Base-by-base conservation (phyloP, 2,113 vertebrate genomes). In the Alligator mississippiensis region DNA sequence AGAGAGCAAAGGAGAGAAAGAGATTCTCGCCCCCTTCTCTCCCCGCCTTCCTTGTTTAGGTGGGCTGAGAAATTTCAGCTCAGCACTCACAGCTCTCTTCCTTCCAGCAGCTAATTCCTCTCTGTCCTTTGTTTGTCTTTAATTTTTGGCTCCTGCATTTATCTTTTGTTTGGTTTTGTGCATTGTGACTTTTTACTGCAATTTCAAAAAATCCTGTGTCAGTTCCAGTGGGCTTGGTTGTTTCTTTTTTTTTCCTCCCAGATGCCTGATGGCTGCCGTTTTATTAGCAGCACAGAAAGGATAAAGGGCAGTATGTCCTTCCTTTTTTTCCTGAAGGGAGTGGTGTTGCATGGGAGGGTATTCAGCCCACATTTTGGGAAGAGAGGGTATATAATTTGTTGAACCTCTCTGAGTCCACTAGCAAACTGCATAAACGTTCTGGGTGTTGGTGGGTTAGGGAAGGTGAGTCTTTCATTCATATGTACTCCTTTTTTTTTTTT, bases 1-100 rank as follows among this genome's bases (percentile, higher is more conserved):
- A 79, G 84, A 38, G 89, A 89, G 10, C 15, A 59, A 17, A 72
- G 87, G 92, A 87, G 70, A 86, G 68, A 57, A 76, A 55, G 77
- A 70, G 75, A 88, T 91, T 94, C 85, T 88, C 2, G 0, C 62
- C 89, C 89, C 84, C 79, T 91, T 74, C n/a, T 47, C 25, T 80
- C 81, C 63, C 68, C 91, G 83, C 91, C 92, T 93, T 84, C 85
- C 59, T 79, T 80, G 78, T 82, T 11, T 79, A 90, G 59, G 83
- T 94, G 75, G 90, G 95, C 93, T 94, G 96, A 97, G 94, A 96
- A 96, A 96, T 97, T 95, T 97, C 96, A 96, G 93, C 97, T 97
- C 94, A 92, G 93, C 87, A 54, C 93, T 96, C 17, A 1, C 30
- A 76, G 91, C 74, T 85, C 61, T 81, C 70, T 77, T 76, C 82